Percentiles rank a stretch among this genome's conserved stretches.
phyloP scores from a whole-genome alignment of 1,140 invertebrate species.

The Palaemon carinicauda region DNA sequence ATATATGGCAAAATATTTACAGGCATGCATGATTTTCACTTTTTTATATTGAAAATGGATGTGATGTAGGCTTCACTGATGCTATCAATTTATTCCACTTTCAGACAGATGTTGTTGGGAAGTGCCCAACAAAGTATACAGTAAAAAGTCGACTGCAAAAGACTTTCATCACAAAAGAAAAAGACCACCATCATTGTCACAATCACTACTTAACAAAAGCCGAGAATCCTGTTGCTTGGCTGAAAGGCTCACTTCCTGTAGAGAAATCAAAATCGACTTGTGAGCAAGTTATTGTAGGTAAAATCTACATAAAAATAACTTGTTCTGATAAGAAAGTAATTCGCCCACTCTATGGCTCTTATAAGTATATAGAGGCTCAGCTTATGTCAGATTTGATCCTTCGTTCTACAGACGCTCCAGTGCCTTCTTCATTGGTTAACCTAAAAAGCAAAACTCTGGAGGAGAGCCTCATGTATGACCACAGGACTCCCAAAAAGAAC shows the following conservation, averaged over 20 bases:
- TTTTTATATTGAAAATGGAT: too few relatives aligned
- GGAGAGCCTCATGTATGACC: conserved; percentile 11
- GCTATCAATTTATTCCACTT: neutral
- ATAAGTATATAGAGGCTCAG: conserved; percentile 39
- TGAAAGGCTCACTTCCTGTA: conserved; percentile 41
- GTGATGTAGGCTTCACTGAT: neutral
- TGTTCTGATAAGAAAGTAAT: conserved; percentile 49
- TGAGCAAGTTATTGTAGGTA: conserved; percentile 35
- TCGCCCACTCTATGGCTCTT: conserved; percentile 25
- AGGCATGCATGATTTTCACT: neutral
- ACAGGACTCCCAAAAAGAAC: conserved; percentile 25
- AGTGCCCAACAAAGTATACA: conserved; percentile 45
- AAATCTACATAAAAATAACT: conserved; percentile 23
- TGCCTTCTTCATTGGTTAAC: neutral
- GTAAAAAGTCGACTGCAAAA: conserved; percentile 1
- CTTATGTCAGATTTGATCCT: conserved; percentile 20
- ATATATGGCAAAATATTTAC: neutral
- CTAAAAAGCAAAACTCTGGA: neutral
- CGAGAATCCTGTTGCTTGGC: conserved; percentile 14
- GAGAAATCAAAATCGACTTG: conserved; percentile 34
- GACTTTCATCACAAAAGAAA: conserved; percentile 32
- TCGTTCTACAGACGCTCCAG: neutral
- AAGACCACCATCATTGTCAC: conserved; percentile 44
- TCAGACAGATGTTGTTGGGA: conserved; percentile 51
- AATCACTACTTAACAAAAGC: conserved; percentile 31